Evolutionary conservation across 2,113 vertebrate genomes (phyloP).

Genomic region (Elaphurus davidianus): DNA sequence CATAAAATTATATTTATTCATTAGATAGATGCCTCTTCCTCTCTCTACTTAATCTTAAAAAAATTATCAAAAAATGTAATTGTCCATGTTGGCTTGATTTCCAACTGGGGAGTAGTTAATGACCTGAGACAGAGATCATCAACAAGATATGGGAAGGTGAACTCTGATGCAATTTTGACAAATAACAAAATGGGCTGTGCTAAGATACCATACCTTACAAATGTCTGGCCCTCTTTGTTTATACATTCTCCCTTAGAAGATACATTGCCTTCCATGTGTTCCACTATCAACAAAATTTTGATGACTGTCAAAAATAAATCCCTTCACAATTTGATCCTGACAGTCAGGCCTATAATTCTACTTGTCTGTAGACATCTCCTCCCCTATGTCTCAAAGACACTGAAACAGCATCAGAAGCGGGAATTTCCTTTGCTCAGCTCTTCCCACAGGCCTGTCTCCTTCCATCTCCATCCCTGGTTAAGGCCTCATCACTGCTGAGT

Average conservation of each 20-base stretch:
- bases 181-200: neutral
- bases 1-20: constrained; percentile 36
- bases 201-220: neutral
- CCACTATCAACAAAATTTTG: neutral
- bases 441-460: neutral
- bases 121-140: neutral
- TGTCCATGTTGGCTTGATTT: neutral
- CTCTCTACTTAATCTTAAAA: constrained; percentile 14
- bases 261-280: neutral
- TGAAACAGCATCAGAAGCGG: neutral
- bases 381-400: neutral
- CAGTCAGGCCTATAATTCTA: neutral
- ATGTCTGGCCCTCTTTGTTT: neutral
- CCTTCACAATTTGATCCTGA: neutral
- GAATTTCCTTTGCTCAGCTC: neutral
- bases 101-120: neutral
- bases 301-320: neutral
- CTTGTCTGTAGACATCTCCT: neutral
- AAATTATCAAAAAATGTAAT: neutral
- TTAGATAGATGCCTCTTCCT: neutral
- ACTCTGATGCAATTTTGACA: neutral
- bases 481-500: neutral
- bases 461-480: too few relatives aligned
- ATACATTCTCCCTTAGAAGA: neutral
- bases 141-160: neutral